Evolutionary conservation across 2,888 invertebrate species (phyloP).

Genomic region (Biston stratarius): DNA sequence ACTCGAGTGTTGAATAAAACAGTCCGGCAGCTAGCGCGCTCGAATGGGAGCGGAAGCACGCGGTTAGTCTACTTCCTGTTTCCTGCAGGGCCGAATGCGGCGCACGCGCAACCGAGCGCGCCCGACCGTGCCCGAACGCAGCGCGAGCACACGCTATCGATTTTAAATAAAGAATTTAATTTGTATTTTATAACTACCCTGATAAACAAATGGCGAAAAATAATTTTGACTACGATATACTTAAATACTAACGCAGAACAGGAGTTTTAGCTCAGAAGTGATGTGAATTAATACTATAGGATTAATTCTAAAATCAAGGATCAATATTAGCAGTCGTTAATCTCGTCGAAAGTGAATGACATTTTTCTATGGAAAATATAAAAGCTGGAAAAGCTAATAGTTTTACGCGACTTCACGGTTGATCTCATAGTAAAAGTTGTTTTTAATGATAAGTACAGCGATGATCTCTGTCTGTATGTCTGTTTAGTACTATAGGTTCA

Average conservation of each 20-base stretch:
- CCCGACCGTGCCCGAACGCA: conserved; percentile 55
- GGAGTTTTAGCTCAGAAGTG: too few relatives aligned
- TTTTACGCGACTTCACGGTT: too few relatives aligned
- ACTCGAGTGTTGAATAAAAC: conserved; percentile 77
- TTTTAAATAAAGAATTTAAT: conserved; percentile 9
- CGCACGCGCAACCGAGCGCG: conserved; percentile 76
- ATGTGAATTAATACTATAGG: too few relatives aligned
- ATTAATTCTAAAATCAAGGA: too few relatives aligned
- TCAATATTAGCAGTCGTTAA: too few relatives aligned
- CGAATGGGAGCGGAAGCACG: conserved; percentile 86
- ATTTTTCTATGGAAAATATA: too few relatives aligned
- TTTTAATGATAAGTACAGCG: too few relatives aligned
- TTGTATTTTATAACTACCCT: background rate
- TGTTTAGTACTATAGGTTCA: too few relatives aligned
- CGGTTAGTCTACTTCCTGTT: conserved; percentile 87
- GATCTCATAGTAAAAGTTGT: too few relatives aligned
- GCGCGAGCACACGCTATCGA: conserved; percentile 43
- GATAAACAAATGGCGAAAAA: background rate
- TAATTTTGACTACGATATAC: background rate
- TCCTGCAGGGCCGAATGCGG: conserved; percentile 81
- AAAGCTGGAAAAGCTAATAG: too few relatives aligned
- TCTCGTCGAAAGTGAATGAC: too few relatives aligned
- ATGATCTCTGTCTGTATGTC: too few relatives aligned
- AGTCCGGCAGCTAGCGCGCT: conserved; percentile 61
- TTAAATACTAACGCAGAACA: conserved; percentile 11